phyloP scores from a whole-genome alignment of 1,140 invertebrate genomes.

The Drosophila micromelanica region DNA sequence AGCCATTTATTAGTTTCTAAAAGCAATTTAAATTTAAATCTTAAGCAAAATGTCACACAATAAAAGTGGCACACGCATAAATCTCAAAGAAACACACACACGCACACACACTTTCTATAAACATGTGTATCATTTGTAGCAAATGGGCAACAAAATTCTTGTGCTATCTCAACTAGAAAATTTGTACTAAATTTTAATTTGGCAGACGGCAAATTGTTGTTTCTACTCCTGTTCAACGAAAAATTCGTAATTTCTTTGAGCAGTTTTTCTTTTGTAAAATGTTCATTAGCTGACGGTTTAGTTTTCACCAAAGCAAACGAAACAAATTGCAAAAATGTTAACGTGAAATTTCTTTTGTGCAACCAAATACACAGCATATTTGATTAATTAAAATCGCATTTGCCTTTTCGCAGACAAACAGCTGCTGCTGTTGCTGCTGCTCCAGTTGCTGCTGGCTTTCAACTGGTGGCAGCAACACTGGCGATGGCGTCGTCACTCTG shows the following conservation, averaged over 20 bases:
- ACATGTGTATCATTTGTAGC: slow-evolving; percentile 26
- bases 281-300: slow-evolving; percentile 65
- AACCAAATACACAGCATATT: slow-evolving; percentile 74
- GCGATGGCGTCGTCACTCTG: slow-evolving; percentile 34
- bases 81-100: slow-evolving; percentile 49
- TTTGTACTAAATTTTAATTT: slow-evolving; percentile 56
- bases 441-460: slow-evolving; percentile 46
- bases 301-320: slow-evolving; percentile 38
- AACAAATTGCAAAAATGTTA: slow-evolving; percentile 49
- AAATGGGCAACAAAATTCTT: slow-evolving; percentile 68
- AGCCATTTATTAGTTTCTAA: slow-evolving; percentile 65
- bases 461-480: slow-evolving; percentile 30
- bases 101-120: slow-evolving; percentile 1
- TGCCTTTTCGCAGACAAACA: slow-evolving; percentile 51
- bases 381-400: slow-evolving; percentile 82
- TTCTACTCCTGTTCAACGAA: not conserved
- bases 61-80: slow-evolving; percentile 79
- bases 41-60: slow-evolving; percentile 40
- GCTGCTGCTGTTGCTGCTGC: slow-evolving; percentile 37
- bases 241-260: slow-evolving; percentile 19
- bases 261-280: slow-evolving; percentile 49
- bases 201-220: slow-evolving; percentile 35
- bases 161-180: slow-evolving; percentile 75
- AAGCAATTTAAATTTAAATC: slow-evolving; percentile 55
- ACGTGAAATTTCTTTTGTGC: slow-evolving; percentile 75